Conservation (phyloP, 2,888 invertebrate genomes). For the Brachyopa scutellaris region DNA sequence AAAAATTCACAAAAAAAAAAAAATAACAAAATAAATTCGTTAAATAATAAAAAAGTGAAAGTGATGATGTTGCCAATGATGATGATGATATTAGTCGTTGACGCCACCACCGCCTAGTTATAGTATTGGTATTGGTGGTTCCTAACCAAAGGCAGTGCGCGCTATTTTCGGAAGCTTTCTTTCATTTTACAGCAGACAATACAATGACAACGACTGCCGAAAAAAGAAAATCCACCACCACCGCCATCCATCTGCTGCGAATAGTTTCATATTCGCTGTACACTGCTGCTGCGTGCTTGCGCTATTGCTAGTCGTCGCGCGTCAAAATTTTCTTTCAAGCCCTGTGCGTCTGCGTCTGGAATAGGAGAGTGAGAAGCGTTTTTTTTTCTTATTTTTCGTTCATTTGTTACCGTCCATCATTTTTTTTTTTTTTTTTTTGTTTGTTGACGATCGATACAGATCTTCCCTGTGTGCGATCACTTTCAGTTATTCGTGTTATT, state of each 20-base stretch:
- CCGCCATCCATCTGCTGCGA: constrained; percentile 45
- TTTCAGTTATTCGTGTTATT: constrained; percentile 18
- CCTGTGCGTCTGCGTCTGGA: constrained; percentile 2
- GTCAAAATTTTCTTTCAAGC: constrained; percentile 31
- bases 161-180: constrained; percentile 72
- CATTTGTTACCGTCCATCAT: constrained; percentile 7
- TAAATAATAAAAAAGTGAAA: constrained; percentile 71
- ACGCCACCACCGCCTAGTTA: background rate
- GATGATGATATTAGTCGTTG: constrained; percentile 53
- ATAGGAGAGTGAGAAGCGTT: constrained; percentile 17
- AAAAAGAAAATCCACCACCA: constrained; percentile 67
- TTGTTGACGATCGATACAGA: constrained; percentile 9
- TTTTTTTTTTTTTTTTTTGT: constrained; percentile 4
- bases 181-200: constrained; percentile 44
- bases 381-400: constrained; percentile 15
- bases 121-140: constrained; percentile 45
- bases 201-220: constrained; percentile 58
- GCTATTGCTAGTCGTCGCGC: constrained; percentile 2
- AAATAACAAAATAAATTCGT: constrained; percentile 27
- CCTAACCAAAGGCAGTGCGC: constrained; percentile 44
- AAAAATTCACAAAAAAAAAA: constrained; percentile 1
- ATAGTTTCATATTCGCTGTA: constrained; percentile 47
- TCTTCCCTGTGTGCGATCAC: constrained; percentile 11
- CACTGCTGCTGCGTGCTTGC: constrained; percentile 27
- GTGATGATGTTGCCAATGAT: constrained; percentile 61